These are phyloP conservation scores for Hirundichthys speculiger DNA, from an alignment of 2,113 vertebrate species.

Conservation along the genomic window DNA sequence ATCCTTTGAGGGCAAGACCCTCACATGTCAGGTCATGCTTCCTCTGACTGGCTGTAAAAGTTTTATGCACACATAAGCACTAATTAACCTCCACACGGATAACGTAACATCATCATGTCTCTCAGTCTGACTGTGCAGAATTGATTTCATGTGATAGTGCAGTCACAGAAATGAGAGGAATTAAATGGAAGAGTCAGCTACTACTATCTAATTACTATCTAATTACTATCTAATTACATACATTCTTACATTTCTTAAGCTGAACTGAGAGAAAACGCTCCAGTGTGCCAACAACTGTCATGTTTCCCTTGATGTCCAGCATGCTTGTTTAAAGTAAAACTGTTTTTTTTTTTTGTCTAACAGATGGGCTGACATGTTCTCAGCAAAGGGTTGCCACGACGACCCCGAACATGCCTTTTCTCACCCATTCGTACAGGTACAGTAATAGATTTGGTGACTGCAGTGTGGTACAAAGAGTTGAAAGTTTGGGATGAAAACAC, in stretches of 20 bases:
- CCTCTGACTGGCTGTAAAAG: slow-evolving; percentile 27
- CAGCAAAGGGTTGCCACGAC: slow-evolving; percentile 78
- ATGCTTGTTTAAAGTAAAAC: too few species aligned
- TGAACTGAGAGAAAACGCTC: background rate
- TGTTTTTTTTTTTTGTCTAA: slow-evolving; percentile 19
- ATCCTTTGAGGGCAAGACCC: slow-evolving; percentile 17
- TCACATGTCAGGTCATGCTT: slow-evolving; percentile 67
- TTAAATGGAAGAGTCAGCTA: background rate
- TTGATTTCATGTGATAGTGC: background rate
- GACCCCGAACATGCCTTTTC: slow-evolving; percentile 80
- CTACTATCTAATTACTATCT: too few species aligned
- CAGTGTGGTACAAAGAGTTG: background rate
- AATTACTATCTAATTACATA: too few species aligned
- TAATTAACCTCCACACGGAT: slow-evolving; percentile 14
- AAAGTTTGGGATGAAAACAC: too few species aligned
- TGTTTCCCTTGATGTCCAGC: too few species aligned
- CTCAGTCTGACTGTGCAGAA: background rate
- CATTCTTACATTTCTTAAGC: background rate
- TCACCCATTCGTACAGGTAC: slow-evolving; percentile 93
- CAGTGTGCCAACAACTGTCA: too few species aligned
- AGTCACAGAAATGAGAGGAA: background rate
- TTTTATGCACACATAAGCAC: slow-evolving; percentile 12
- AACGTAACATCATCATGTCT: background rate
- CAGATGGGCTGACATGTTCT: slow-evolving; percentile 93
- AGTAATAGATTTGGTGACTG: background rate